A percentile compares a stretch with the other conserved stretches of the same genome.
phyloP scores from a whole-genome alignment of 2,113 vertebrate species.

The Phrynosoma platyrhinos region DNA sequence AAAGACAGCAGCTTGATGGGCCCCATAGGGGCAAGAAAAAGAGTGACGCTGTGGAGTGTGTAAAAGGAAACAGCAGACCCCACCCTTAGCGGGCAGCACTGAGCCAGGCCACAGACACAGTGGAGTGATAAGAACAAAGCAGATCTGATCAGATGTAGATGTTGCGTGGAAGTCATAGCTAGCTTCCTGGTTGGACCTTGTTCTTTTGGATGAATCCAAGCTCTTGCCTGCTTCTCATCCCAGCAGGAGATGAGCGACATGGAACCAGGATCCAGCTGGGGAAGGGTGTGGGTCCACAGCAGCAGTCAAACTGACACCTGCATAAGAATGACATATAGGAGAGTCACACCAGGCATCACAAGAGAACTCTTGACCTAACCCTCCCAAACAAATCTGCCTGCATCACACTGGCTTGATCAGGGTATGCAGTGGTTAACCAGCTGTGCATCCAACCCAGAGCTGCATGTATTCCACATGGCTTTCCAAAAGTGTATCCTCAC shows the following conservation, averaged over 20 bases:
- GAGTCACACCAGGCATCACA: not conserved
- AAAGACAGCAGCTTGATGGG: not conserved
- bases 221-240: not conserved
- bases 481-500: no score
- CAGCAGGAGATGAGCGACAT: not conserved
- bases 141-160: not conserved
- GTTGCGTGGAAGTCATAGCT: no score
- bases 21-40: not conserved
- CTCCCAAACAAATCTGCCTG: not conserved
- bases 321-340: not conserved
- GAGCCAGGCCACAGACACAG: not conserved
- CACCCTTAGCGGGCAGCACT: not conserved
- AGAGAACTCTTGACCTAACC: no score
- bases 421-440: not conserved
- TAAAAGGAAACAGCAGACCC: not conserved
- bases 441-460: not conserved
- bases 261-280: not conserved
- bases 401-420: not conserved
- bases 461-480: not conserved
- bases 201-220: not conserved
- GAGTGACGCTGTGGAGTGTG: no score
- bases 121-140: not conserved
- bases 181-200: not conserved
- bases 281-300: not conserved
- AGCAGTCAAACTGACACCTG: not conserved